Conservation (phyloP, 2,797 vertebrate genomes). For the Rallus crepitans region DNA sequence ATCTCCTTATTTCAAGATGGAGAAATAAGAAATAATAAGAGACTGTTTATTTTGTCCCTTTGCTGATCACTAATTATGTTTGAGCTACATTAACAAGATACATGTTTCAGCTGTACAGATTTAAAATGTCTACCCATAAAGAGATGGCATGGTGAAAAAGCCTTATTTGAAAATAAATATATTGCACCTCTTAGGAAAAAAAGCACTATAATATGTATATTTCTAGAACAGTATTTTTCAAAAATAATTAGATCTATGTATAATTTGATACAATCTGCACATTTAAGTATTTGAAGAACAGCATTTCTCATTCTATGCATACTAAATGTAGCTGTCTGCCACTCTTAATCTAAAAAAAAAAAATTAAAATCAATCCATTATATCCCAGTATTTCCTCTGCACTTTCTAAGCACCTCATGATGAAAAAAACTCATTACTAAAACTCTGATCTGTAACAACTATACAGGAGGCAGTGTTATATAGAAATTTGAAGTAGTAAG, state of each 20-base stretch:
- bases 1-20: neutral
- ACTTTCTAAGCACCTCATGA: neutral
- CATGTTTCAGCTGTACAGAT: neutral
- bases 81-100: neutral
- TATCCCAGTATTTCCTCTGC: neutral
- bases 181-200: neutral
- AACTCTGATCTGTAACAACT: neutral
- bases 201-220: neutral
- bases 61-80: conserved; percentile 14
- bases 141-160: neutral
- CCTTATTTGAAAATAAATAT: neutral
- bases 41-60: neutral
- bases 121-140: neutral
- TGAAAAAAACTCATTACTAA: neutral
- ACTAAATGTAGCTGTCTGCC: neutral
- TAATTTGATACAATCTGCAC: neutral
- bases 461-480: neutral
- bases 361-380: neutral
- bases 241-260: neutral
- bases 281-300: neutral
- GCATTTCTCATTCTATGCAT: neutral
- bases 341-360: neutral
- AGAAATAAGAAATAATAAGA: neutral
- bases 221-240: neutral
- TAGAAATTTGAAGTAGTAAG: neutral